phyloP scores from a whole-genome alignment of 1,140 invertebrate species.

The Nebria ingens region DNA sequence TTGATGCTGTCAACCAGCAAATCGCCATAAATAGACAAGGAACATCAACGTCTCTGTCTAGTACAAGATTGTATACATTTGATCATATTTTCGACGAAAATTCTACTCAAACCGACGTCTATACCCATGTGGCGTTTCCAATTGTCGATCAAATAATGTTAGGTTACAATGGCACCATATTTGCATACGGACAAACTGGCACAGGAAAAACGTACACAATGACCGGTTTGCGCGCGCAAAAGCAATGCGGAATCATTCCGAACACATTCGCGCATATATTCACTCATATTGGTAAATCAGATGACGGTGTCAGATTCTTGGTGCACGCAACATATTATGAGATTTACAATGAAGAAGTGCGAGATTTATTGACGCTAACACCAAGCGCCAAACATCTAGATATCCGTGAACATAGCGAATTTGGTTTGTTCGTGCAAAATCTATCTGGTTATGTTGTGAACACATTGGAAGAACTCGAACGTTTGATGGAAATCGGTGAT shows the following conservation, averaged over 20 bases:
- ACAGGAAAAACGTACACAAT: slow-evolving; percentile 96
- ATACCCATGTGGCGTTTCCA: slow-evolving; percentile 87
- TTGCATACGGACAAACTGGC: slow-evolving; percentile 95
- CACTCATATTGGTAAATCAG: slow-evolving; percentile 75
- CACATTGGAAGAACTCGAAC: slow-evolving; percentile 80
- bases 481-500: slow-evolving; percentile 83
- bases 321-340: slow-evolving; percentile 90
- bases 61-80: slow-evolving; percentile 84
- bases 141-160: slow-evolving; percentile 89
- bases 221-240: slow-evolving; percentile 78
- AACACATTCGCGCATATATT: slow-evolving; percentile 97
- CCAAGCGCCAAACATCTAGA: slow-evolving; percentile 59
- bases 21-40: slow-evolving; percentile 66
- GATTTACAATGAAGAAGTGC: slow-evolving; percentile 91
- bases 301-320: slow-evolving; percentile 70
- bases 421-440: slow-evolving; percentile 91
- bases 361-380: slow-evolving; percentile 80
- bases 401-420: slow-evolving; percentile 69
- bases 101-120: slow-evolving; percentile 77
- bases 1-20: slow-evolving; percentile 64
- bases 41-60: slow-evolving; percentile 59
- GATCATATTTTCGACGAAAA: slow-evolving; percentile 83
- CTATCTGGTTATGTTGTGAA: slow-evolving; percentile 75
- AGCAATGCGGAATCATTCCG: slow-evolving; percentile 87
- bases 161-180: slow-evolving; percentile 94